Base-by-base conservation (phyloP, 2,113 vertebrate species). In the Gymnocephalus cernua region DNA sequence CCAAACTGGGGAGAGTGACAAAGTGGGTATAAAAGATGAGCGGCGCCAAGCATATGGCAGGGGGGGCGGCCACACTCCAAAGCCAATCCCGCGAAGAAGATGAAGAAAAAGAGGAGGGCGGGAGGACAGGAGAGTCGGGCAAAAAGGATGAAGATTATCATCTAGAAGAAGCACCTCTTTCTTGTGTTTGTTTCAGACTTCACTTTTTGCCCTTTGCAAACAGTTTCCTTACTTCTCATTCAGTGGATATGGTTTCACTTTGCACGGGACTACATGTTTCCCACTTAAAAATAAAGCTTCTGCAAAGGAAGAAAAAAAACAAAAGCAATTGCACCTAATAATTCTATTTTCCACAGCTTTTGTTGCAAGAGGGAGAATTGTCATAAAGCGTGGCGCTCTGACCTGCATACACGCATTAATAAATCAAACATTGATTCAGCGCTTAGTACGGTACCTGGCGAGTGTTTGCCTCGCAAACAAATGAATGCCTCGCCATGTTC, bases 391-490 rank as follows among this genome's bases (percentile, higher is more conserved):
- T 5, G n/a, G 81, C 25, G 35, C 77, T 73, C 41, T 90, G 82
- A 90, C 89, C 88, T 64, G 63, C 80, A 65, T 61, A 69, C 80
- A 51, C 38, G 48, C 77, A 88, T 92, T 93, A 86, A 93, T 92
- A 91, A 89, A 91, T 86, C 68, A 86, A 90, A 87, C 80, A 51
- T 68, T 67, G 79, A 79, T 82, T 73, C 62, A 2, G 69, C 18
- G 82, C 81, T 86, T 87, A 88, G 89, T 87, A 87, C 78, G 87
- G 89, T 87, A 87, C 78, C 83, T 78, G 76, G 73, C 10, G 59
- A 91, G 85, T 90, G 87, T 88, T 89, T 89, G 75, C 84, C 82
- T 85, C 51, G 68, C 86, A 92, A 90, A 90, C 83, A 91, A 94
- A 91, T 61, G 62, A 91, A 90, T 47, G 82, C 85, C 78, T 73